Evolutionary conservation across 2,113 vertebrate genomes (phyloP).

Genomic region (Varanus salvator): DNA sequence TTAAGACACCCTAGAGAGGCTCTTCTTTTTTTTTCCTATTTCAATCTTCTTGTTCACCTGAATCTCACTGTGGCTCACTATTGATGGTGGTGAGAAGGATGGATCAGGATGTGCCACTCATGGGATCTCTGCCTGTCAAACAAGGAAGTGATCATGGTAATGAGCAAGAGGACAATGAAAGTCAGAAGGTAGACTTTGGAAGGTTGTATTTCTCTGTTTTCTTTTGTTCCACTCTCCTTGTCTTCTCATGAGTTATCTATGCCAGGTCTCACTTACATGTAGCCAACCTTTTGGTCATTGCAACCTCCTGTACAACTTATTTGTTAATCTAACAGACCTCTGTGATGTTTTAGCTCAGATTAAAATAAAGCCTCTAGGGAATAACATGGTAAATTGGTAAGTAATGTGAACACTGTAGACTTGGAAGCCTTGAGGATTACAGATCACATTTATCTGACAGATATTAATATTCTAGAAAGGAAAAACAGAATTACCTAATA

Average conservation of each 20-base stretch:
- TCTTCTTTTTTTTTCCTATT: too few relatives aligned
- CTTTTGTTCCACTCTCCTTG: not conserved
- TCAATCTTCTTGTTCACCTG: too few relatives aligned
- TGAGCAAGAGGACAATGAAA: too few relatives aligned
- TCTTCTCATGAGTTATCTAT: not conserved
- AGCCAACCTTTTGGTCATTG: not conserved
- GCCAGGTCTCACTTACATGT: not conserved
- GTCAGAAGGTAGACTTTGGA: too few relatives aligned
- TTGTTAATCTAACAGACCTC: fast-evolving
- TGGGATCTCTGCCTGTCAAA: too few relatives aligned
- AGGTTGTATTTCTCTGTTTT: not conserved
- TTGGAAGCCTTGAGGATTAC: not conserved
- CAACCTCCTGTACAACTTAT: not conserved
- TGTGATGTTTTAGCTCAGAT: not conserved
- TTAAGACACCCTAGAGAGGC: too few relatives aligned
- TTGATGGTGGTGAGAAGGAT: too few relatives aligned
- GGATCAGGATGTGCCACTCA: too few relatives aligned
- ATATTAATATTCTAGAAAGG: constrained; percentile 58
- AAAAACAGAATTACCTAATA: constrained; percentile 65
- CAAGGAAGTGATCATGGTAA: too few relatives aligned
- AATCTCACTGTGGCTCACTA: too few relatives aligned
- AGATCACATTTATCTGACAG: constrained; percentile 30
- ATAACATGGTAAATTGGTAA: constrained; percentile 11
- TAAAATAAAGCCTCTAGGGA: not conserved
- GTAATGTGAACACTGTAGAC: constrained; percentile 9